Conservation (phyloP, 2,888 invertebrate genomes). For the Chamaedrilus cognettii region DNA sequence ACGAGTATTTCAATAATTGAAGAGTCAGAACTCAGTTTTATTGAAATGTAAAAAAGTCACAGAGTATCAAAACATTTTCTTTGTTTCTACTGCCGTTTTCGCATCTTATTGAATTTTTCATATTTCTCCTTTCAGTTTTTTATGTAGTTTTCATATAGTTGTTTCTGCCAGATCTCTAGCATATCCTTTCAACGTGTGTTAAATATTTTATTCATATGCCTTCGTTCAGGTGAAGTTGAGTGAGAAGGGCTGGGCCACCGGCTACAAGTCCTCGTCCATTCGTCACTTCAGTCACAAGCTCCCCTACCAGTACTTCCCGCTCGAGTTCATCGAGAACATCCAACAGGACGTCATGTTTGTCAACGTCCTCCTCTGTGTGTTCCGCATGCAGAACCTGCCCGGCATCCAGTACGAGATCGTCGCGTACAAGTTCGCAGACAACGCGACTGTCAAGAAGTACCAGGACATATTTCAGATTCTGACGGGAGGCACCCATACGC, state of each 20-base stretch:
- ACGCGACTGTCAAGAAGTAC: conserved; percentile 2
- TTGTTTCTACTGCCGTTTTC: too few species aligned
- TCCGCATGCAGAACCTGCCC: conserved; percentile 12
- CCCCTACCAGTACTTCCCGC: conserved; percentile 14
- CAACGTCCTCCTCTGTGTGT: conserved; percentile 21
- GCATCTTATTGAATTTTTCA: too few species aligned
- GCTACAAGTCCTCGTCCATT: conserved; percentile 12
- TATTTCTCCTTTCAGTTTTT: too few species aligned
- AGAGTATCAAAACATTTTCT: too few species aligned
- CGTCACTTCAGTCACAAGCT: conserved; percentile 19
- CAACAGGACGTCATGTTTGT: conserved; percentile 18
- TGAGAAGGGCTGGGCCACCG: conserved; percentile 18
- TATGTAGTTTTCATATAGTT: too few species aligned
- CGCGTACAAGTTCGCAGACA: conserved; percentile 22
- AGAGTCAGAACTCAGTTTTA: too few species aligned
- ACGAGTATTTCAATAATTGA: too few species aligned
- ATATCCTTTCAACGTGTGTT: neutral
- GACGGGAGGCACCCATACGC: neutral
- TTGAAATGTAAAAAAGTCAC: too few species aligned
- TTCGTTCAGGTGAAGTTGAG: conserved; percentile 18
- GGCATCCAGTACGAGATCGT: conserved; percentile 16
- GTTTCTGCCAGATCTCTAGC: neutral
- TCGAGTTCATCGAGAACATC: conserved; percentile 15
- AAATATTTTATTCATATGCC: too few species aligned
- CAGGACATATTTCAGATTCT: conserved; percentile 18